Evolutionary conservation across 2,113 vertebrate species (phyloP), one percentile per base, ranked within the genome.

Genomic region (Nothocercus nigrocapillus): DNA sequence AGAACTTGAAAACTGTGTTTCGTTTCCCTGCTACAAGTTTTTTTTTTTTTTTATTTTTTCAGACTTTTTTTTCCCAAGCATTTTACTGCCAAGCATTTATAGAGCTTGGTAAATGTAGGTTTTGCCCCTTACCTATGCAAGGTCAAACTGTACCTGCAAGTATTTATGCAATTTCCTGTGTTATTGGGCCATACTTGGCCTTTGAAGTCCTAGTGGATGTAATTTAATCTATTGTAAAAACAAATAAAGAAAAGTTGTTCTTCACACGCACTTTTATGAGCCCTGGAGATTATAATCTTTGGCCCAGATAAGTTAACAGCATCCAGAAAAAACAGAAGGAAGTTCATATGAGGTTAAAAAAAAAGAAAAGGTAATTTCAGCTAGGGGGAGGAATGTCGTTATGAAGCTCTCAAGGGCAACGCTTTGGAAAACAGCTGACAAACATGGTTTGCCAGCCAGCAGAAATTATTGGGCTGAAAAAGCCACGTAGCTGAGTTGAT

Each of bases 381-480:
- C 59, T 56, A 59, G 1, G 34, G 63, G 42, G 54, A 45, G 83
- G 68, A 62, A 74, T 85, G 72, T 72, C 1, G 0, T 59, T 62
- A 3, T 0, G 0, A 49, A 82, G 74, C 69, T 78, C 28, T 64
- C 67, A 16, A 44, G 64, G 81, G 42, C 5, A 38, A 7, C 21
- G 59, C 68, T 77, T 80, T 67, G 53, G 64, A 56, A 77, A 91
- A 30, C 0, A 11, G 27, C 59, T 91, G 67, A 32, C 45, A 75
- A 42, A 18, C 3, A 0, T 7, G 36, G 64, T 68, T 49, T 67
- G 56, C 88, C 77, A 36, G 76, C 80, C 85, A 90, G 66, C 92
- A 95, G 76, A 77, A 95, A 83, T 47, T 56, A 40, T 24, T 72
- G 36, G 79, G 56, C 73, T 75, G 28, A 63, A 93, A 95, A 67